Percentiles rank a stretch among this genome's conserved stretches.
Conservation (phyloP, 2,113 vertebrate genomes). For the Myrmecophaga tridactyla region DNA sequence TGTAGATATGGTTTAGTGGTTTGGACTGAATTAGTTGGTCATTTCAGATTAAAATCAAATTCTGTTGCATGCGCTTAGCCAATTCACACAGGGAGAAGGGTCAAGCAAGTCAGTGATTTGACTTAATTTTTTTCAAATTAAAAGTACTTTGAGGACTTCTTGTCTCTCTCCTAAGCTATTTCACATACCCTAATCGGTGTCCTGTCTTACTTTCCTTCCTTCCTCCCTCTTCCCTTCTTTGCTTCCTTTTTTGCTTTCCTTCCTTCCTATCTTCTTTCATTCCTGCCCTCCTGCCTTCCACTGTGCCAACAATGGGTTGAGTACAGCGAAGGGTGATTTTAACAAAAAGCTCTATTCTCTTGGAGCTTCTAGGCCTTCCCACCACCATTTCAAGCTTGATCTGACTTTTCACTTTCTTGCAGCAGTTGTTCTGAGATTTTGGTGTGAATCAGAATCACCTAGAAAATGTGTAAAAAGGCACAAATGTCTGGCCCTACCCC, state of each 20-base stretch:
- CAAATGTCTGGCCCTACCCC: neutral
- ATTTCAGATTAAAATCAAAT: neutral
- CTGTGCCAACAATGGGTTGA: no score
- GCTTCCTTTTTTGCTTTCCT: no score
- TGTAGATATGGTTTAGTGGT: neutral
- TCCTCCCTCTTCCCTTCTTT: rapidly evolving
- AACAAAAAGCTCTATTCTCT: no score
- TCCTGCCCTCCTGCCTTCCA: no score
- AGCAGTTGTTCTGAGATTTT: neutral
- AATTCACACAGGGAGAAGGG: neutral
- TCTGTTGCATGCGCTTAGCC: no score
- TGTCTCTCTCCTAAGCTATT: neutral
- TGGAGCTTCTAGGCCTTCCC: no score
- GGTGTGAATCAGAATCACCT: neutral
- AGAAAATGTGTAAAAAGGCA: no score
- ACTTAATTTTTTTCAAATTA: neutral
- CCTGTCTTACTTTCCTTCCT: no score
- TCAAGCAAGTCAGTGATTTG: neutral
- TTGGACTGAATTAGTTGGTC: neutral
- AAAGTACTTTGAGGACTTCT: neutral
- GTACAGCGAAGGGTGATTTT: no score
- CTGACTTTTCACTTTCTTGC: neutral
- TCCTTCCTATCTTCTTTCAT: no score
- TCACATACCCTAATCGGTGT: neutral
- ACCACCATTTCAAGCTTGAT: neutral